Base-by-base conservation (phyloP, 1,140 invertebrate genomes). In the Zaprionus lachaisei region DNA sequence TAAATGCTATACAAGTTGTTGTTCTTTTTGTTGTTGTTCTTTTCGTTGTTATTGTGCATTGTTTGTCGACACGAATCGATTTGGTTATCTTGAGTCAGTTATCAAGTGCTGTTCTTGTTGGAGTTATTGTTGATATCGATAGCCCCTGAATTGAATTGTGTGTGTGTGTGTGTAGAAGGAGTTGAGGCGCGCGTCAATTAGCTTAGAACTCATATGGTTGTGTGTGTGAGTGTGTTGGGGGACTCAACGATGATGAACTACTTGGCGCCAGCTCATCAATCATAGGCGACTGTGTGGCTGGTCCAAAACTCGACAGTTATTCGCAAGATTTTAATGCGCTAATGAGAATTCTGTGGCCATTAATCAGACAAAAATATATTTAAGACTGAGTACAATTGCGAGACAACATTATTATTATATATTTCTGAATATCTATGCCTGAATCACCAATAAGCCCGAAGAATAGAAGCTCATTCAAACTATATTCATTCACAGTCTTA, bases 251-350 rank as follows among this genome's bases (percentile, higher is more conserved):
- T 72, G 41, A 49, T 73, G 58, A 67, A 72, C 34, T 58, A 66
- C 47, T 66, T 73, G 75, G 70, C 74, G 74, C 73, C 68, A 67
- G 56, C 34, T 72, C 75, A 73, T 73, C 75, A 77, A 77, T 73
- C 75, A 77, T 56, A 54, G 26, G 38, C 57, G 75, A 28, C 71
- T 56, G 28, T 20, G 60, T 56, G 58, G 69, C 69, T 61, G 28
- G 31, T 34, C 20, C 41, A 12, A 37, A 65, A 28, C 24, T 62
- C 11, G 20, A 4, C 20, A 49, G 17, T 28, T 7, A 3, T 3
- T 9, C 20, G 9, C n/a, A 6, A 47, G 41, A 17, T 65, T 65
- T n/a, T 6, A 55, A 56, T 56, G 17, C 22, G 31, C 34, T 66
- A 44, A 57, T 65, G 51, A 51, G 37, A 22, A 5, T 17, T 66